Base-by-base conservation (phyloP, 2,888 invertebrate genomes). In the Pyrrhosoma nymphula region DNA sequence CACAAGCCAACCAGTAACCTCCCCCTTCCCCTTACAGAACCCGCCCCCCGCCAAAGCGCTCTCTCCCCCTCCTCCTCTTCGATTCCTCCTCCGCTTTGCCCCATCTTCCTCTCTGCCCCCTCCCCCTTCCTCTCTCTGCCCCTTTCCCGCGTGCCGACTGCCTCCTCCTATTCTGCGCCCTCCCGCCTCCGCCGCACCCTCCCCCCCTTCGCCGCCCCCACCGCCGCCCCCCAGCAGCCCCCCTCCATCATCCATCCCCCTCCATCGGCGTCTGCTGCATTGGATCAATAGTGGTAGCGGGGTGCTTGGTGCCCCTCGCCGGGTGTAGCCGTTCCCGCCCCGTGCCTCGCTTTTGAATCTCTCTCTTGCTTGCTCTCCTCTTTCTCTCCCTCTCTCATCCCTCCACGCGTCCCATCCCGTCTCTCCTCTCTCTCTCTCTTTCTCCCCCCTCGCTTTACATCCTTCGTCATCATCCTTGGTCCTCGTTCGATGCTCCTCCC, bases 271-370 rank as follows among this genome's bases (percentile, higher is more conserved):
- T 96, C 96, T 96, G 96, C 96, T 96, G 96, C 96, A 96, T 95
- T 96, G 96, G 96, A 96, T 95, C 96, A 96, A 96, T 96, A 96
- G 96, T 96, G 96, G 96, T 97, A 97, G 97, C 96, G 97, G 97
- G 96, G 97, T 97, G 97, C 96, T 96, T 96, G 97, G 97, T 97
- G 97, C 97, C 97, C 97, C 97, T 96, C 97, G 97, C 97, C 97
- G 97, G 97, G 97, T 96, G 96, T 96, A 96, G 96, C 96, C 96
- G 97, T 97, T 97, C 97, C 97, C 97, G 97, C 60, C 97, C 97
- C 97, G 97, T 98, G 97, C 97, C 97, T 97, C 96, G 96, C 96
- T 89, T 20, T 89, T n/a, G 55, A 26, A 69, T 55, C 69, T 69
- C 63, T 82, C 69, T 63, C 89, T 39, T 97, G 96, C 97, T 96